These are phyloP conservation scores for Drosophila antonietae DNA, from an alignment of 2,888 invertebrate genomes.

Conservation along the genomic window DNA sequence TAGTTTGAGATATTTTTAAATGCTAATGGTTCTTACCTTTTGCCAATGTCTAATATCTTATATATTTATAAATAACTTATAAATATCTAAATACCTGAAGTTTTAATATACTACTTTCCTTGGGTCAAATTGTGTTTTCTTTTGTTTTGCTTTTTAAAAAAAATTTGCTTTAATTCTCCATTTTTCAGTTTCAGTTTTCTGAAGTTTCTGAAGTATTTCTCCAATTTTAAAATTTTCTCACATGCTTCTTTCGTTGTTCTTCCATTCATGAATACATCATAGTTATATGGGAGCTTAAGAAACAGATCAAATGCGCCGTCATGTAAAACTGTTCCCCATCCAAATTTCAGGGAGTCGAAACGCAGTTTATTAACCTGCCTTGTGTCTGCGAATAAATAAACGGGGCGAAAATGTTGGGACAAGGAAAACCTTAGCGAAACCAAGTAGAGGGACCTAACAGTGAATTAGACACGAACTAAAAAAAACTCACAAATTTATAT, in stretches of 20 bases:
- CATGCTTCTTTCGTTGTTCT: not conserved
- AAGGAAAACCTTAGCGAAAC: conserved; percentile 18
- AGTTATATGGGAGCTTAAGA: not conserved
- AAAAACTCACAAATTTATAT: conserved; percentile 7
- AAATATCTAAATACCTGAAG: no score
- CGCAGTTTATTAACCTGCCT: conserved; percentile 54
- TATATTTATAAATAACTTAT: no score
- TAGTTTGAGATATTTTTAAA: no score
- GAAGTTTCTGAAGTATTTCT: not conserved
- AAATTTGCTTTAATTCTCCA: no score
- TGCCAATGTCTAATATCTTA: no score
- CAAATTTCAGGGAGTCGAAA: conserved; percentile 2
- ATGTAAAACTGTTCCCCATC: not conserved
- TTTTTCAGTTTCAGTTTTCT: no score
- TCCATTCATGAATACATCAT: not conserved
- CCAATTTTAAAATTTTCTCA: not conserved
- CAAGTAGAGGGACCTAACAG: conserved; percentile 28
- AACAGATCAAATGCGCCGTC: not conserved
- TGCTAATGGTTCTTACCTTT: no score
- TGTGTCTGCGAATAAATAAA: conserved; percentile 7
- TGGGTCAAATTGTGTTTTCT: no score
- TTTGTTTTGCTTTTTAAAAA: no score
- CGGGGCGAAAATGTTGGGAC: conserved; percentile 21
- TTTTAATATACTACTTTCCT: no score
- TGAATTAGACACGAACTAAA: conserved; percentile 46